Evolutionary conservation across 2,113 vertebrate species (phyloP).

Genomic region (Elanoides forficatus): DNA sequence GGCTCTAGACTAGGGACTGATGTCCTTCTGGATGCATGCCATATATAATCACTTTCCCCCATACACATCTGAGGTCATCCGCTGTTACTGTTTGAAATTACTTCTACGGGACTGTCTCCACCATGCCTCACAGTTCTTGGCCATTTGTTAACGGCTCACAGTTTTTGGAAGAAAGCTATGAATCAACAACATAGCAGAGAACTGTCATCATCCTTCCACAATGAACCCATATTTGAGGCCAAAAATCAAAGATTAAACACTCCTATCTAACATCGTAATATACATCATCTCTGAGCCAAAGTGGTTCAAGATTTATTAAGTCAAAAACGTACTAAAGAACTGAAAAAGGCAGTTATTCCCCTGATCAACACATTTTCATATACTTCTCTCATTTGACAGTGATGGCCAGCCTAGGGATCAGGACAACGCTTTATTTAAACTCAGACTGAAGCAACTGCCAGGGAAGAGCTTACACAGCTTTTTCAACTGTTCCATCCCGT

Average conservation of each 20-base stretch:
- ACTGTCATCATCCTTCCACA: background rate
- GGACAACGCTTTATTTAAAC: accelerated
- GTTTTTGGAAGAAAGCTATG: background rate
- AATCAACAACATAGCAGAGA: background rate
- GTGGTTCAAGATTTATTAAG: background rate
- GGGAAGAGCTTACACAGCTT: background rate
- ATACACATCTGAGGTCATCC: background rate
- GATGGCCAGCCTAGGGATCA: background rate
- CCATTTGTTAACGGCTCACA: background rate
- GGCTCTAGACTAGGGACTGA: background rate
- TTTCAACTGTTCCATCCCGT: accelerated
- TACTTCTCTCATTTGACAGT: background rate
- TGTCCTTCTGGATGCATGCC: background rate
- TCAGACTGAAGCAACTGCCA: background rate
- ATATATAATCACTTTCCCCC: accelerated
- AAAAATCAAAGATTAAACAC: background rate
- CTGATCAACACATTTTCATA: background rate
- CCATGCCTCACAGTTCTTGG: background rate
- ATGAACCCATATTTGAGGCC: background rate
- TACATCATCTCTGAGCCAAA: background rate
- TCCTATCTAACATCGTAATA: background rate
- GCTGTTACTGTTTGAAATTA: background rate
- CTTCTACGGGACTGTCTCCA: background rate
- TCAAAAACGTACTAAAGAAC: background rate
- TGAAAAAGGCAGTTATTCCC: background rate